Evolutionary conservation across 2,888 invertebrate genomes (phyloP).

Genomic region (Microctonus hyperodae): DNA sequence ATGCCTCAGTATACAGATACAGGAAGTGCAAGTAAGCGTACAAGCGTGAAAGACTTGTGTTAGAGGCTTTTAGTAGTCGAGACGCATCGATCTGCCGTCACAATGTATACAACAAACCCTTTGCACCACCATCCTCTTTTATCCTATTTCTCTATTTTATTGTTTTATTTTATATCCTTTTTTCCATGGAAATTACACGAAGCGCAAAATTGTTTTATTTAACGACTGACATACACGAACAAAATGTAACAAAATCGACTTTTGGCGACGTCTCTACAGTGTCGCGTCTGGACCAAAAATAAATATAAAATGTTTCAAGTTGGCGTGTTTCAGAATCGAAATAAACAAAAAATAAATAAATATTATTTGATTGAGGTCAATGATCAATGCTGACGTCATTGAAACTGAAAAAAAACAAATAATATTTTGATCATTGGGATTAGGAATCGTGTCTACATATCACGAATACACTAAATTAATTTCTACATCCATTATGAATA

Average conservation of each 20-base stretch:
- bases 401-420: neutral
- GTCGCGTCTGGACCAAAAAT: conserved; percentile 32
- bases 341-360: neutral
- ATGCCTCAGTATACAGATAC: conserved; percentile 46
- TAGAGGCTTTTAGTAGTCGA: conserved; percentile 46
- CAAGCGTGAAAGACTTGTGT: conserved; percentile 10
- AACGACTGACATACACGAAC: conserved; percentile 50
- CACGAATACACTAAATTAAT: too few relatives aligned
- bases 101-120: conserved; percentile 33
- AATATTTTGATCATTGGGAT: neutral
- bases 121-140: conserved; percentile 3
- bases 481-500: too few relatives aligned
- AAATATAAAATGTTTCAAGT: conserved; percentile 3
- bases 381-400: neutral
- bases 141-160: conserved; percentile 7
- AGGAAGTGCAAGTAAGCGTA: neutral
- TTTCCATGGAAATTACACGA: conserved; percentile 26
- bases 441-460: too few relatives aligned
- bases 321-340: neutral
- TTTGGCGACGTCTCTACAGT: conserved; percentile 25
- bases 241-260: conserved; percentile 33
- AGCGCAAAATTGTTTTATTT: conserved; percentile 45
- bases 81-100: conserved; percentile 56
- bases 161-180: conserved; percentile 18
- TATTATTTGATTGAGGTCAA: neutral